Base-by-base conservation (phyloP, 2,888 invertebrate species). In the Drosophila kanekoi region DNA sequence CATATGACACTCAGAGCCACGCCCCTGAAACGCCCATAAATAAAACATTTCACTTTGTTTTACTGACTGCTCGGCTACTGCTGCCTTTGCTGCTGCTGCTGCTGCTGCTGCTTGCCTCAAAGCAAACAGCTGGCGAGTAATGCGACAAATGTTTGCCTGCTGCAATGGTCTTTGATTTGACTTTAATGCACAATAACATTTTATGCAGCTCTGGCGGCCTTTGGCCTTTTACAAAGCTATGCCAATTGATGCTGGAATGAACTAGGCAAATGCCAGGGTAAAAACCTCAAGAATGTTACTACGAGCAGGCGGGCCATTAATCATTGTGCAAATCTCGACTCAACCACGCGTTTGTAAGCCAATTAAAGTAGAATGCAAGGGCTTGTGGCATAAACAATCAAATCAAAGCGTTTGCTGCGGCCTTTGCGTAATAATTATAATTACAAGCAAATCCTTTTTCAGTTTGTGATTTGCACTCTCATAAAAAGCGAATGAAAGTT, bases 41-140 rank as follows among this genome's bases (percentile, higher is more conserved):
- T 84, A 84, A 84, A 86, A 84, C 67, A 84, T 88, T 82, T 88
- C 87, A 84, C 87, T 88, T 83, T 86, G 83, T 80, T 86, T 66
- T 74, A 65, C 76, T 75, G 85, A 73, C 88, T 88, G 54, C 49
- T 54, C 10, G 37, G 57, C 44, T 53, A 40, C 43, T 41, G 51
- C 32, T 45, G 53, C 32, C 4, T 1, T 23, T 33, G 23, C 41
- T 45, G 53, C 32, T 28, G 18, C 37, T n/a, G 47, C 44, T 37
- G 45, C 44, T 37, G 45, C 23, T 37, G 14, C 23, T 49, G 14
- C 10, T 47, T 47, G 66, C 54, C 68, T 72, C 47, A 45, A 65
- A 45, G 62, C 70, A 69, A 56, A 62, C 58, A 75, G 41, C 60
- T 56, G 44, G 13, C 60, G 23, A 59, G 47, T 33, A 69, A 45